Percentiles rank a stretch among this genome's conserved stretches.
phyloP scores from a whole-genome alignment of 2,113 vertebrate species.

The Bucco capensis region DNA sequence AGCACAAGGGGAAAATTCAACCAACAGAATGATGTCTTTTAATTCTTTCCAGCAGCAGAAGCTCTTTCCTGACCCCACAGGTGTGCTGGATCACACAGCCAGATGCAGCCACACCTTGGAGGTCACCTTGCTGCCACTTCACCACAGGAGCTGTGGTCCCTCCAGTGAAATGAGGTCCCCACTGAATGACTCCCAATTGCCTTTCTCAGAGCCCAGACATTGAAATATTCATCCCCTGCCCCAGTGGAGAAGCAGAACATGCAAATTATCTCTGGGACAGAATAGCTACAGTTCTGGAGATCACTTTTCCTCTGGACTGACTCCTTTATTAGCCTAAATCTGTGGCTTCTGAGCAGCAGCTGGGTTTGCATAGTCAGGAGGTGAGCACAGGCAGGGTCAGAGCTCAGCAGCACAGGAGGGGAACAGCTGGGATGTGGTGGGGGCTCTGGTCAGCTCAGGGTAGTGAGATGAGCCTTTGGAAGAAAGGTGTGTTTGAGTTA shows the following conservation, averaged over 20 bases:
- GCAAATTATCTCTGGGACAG: background rate
- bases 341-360: background rate
- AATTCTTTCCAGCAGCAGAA: background rate
- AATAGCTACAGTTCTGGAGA: background rate
- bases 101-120: background rate
- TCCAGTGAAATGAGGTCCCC: background rate
- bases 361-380: background rate
- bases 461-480: accelerated
- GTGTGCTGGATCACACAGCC: background rate
- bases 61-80: background rate
- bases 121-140: background rate
- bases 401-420: background rate
- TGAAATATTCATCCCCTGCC: background rate
- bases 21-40: background rate
- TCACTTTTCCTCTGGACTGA: background rate
- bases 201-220: background rate
- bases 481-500: background rate
- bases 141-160: background rate
- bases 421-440: background rate
- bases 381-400: background rate
- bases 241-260: background rate
- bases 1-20: background rate
- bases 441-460: accelerated
- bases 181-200: background rate
- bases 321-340: background rate